Base-by-base conservation (phyloP, 1,140 invertebrate genomes). In the Chlorops oryzae region DNA sequence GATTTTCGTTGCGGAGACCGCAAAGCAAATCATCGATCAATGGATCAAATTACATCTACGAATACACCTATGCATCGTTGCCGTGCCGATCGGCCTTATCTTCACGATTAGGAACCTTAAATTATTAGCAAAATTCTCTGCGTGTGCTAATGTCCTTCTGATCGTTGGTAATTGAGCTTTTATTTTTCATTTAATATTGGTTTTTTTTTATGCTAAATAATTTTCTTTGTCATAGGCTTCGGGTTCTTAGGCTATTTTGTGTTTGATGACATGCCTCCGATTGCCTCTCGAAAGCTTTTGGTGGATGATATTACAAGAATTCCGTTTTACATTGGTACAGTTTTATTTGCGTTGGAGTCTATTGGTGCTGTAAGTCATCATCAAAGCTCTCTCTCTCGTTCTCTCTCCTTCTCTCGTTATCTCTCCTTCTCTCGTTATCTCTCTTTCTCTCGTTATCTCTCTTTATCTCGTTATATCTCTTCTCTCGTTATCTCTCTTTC, bases 321-420 rank as follows among this genome's bases (percentile, higher is more conserved):
- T 52, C 90, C 90, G 0, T 77, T 88, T 18, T 93, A 90, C 78
- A 92, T 93, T 62, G 89, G 89, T 52, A 92, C 88, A 3, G 89
- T 87, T n/a, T 91, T 93, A 56, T 93, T 92, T 58, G 89, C 90
- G 6, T 78, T 93, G 56, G 90, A 93, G 75, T 90, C 90, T 48
- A 92, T 93, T 62, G 90, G 88, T 65, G 88, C 92, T 70, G 89
- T 95, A 1, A 87, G n/a, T n/a, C n/a, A n/a, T 35, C 20, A n/a
- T 7, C n/a, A n/a, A n/a, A n/a, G n/a, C n/a, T n/a, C n/a, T n/a
- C n/a, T n/a, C n/a, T n/a, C n/a, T n/a, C n/a, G n/a, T n/a, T n/a
- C n/a, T n/a, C n/a, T n/a, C n/a, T n/a, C n/a, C n/a, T n/a, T n/a
- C n/a, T n/a, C n/a, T n/a, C n/a, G n/a, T n/a, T n/a, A n/a, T n/a